Evolutionary conservation across 2,113 vertebrate genomes (phyloP), one percentile per base, ranked within the genome.

Genomic region (Chloroceryle aenea): DNA sequence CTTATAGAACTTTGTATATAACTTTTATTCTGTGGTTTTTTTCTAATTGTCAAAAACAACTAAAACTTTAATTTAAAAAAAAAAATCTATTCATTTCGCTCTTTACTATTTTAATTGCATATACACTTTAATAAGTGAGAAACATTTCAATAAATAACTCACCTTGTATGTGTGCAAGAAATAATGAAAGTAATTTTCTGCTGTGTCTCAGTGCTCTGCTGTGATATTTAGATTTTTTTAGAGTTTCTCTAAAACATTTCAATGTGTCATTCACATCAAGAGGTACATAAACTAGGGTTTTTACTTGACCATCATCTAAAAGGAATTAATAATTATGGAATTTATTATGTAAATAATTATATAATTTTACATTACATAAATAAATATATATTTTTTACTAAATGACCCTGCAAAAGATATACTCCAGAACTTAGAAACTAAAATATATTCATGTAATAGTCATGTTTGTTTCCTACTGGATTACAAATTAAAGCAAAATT

Each of bases 81-180:
- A 68, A 72, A 72, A 40, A n/a, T 25, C 10, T 61, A 3, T 61
- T 79, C 21, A 21, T 82, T 92, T 80, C 42, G 76, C 26, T 92
- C 7, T 74, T 85, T 21, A 18, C 8, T 85, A 30, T 62, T 94
- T 85, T 55, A 73, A 82, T 21, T 77, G 50, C 7, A 74, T 15
- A 55, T n/a, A 50, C 11, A 47, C 5, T 29, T n/a, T 5, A 78
- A 21, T 63, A 76, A 73, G 7, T 48, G 34, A 69, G 40, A 69
- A 72, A 74, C 5, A 43, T 12, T 17, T 42, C 34, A 72, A 34
- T 10, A 42, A 63, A 56, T 29, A 75, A 71, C 98, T 98, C 97
- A 99, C 99, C 96, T 97, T 99, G 99, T 78, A 98, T 98, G 91
- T 98, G 69, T 22, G 99, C 99, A 74, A 99, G 98, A 71, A 99